phyloP scores from a whole-genome alignment of 2,113 vertebrate genomes.

The Urocitellus parryii region DNA sequence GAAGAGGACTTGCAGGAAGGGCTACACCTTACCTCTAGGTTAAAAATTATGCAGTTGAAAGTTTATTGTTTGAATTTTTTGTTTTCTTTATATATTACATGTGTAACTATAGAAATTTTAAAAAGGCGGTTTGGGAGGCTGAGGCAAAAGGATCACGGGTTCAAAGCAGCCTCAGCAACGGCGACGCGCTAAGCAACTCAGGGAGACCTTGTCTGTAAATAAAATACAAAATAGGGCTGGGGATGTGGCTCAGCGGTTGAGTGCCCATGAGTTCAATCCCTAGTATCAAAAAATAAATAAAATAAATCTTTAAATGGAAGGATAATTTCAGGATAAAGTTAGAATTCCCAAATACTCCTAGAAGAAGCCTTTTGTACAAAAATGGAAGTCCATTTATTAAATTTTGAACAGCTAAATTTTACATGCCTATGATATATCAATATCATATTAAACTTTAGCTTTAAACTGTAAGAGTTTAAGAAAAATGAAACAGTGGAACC shows the following conservation, averaged over 20 bases:
- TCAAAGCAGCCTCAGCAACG: too few relatives aligned
- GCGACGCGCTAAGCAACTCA: too few relatives aligned
- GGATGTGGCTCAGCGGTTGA: too few relatives aligned
- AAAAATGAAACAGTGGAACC: neutral
- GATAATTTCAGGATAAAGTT: neutral
- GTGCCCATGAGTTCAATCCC: too few relatives aligned
- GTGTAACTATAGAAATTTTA: neutral
- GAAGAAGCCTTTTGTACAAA: neutral
- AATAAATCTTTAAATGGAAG: neutral
- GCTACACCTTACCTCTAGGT: neutral
- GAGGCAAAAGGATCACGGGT: too few relatives aligned
- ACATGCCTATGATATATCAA: neutral
- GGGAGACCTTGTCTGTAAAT: too few relatives aligned
- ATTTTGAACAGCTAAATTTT: neutral
- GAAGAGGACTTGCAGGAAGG: neutral
- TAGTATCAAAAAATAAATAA: too few relatives aligned
- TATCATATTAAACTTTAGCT: neutral
- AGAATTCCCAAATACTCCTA: constrained; percentile 1
- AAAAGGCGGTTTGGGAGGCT: neutral
- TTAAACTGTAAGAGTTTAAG: neutral
- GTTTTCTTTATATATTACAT: neutral
- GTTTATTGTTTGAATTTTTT: neutral
- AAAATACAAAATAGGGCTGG: too few relatives aligned
- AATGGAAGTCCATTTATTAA: neutral
- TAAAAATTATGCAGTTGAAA: neutral